A percentile compares a stretch with the other conserved stretches of the same genome.
These are phyloP conservation scores for Cavia aperea DNA, from an alignment of 2,113 vertebrate species.

Conservation along the genomic window DNA sequence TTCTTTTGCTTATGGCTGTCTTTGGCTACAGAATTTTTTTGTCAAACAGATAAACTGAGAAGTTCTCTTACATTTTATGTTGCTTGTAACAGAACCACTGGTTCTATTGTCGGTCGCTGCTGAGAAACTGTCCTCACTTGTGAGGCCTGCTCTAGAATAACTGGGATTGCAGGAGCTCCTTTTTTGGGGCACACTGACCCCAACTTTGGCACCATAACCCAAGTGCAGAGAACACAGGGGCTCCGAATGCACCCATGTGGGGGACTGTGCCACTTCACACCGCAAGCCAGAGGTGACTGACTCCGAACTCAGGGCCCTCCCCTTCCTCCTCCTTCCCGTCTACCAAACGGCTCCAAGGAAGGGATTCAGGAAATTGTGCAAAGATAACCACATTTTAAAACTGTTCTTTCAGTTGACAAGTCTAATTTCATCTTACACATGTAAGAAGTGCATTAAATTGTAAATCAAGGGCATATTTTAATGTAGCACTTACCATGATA, in stretches of 20 bases:
- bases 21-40: neutral
- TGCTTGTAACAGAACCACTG: neutral
- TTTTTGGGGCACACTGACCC: fast-evolving
- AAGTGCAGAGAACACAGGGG: neutral
- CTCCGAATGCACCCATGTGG: too few relatives aligned
- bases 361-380: neutral
- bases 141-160: fast-evolving
- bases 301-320: fast-evolving
- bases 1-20: neutral
- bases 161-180: fast-evolving
- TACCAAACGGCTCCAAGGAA: fast-evolving
- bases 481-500: neutral
- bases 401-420: neutral
- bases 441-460: neutral
- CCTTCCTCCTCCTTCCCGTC: too few relatives aligned
- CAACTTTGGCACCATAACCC: neutral
- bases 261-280: too few relatives aligned
- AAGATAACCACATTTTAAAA: neutral
- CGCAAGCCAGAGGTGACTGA: neutral
- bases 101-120: neutral
- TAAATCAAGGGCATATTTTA: neutral
- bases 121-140: fast-evolving
- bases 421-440: neutral
- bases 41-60: neutral
- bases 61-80: neutral